phyloP scores from a whole-genome alignment of 2,797 vertebrate species.

The Serranus cabrilla region DNA sequence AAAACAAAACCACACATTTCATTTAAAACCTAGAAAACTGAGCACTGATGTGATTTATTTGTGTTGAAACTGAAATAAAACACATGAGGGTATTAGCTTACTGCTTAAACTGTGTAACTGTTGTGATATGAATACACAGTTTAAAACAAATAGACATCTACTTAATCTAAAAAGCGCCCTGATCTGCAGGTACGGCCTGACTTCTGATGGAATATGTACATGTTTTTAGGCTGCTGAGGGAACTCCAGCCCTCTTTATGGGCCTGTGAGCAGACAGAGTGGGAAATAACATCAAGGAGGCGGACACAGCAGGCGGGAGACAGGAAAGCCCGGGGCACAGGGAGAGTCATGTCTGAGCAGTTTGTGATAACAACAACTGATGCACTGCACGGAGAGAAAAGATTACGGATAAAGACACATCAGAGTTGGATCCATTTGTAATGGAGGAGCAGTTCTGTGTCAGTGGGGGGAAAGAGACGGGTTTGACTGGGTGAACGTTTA shows the following conservation, averaged over 20 bases:
- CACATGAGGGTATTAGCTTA: background rate
- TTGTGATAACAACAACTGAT: constrained; percentile 55
- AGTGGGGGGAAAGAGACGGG: constrained; percentile 40
- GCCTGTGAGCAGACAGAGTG: constrained; percentile 51
- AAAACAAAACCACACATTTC: background rate
- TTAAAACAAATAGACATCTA: too few relatives aligned
- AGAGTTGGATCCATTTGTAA: constrained; percentile 51
- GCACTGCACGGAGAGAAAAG: constrained; percentile 44
- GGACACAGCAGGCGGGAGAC: constrained; percentile 72
- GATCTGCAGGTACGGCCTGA: constrained; percentile 8
- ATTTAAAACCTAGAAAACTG: background rate
- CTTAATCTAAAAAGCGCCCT: background rate
- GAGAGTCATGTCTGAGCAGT: constrained; percentile 58
- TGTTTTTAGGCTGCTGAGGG: too few relatives aligned
- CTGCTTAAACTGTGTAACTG: background rate
- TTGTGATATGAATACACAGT: too few relatives aligned
- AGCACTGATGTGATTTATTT: too few relatives aligned
- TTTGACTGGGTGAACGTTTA: constrained; percentile 52
- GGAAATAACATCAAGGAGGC: constrained; percentile 59
- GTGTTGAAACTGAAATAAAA: background rate
- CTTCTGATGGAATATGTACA: background rate
- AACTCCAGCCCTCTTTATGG: constrained; percentile 26
- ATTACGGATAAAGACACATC: constrained; percentile 58
- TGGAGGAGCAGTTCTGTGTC: constrained; percentile 50
- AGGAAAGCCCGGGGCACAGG: constrained; percentile 57